Evolutionary conservation across 2,797 vertebrate genomes (phyloP).

Genomic region (Tinamus major): DNA sequence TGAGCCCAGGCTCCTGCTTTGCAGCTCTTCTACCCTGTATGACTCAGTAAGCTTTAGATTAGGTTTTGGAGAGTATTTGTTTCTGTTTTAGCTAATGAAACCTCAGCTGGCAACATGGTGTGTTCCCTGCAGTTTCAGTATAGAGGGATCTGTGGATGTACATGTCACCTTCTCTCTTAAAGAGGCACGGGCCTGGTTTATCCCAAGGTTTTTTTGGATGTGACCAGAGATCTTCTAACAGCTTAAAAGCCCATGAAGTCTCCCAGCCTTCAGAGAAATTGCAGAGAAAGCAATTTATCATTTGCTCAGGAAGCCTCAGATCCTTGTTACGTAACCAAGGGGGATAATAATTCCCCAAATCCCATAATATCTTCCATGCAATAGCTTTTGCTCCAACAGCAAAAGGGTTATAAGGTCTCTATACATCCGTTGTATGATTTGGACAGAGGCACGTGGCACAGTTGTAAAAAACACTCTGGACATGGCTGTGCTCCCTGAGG

Average conservation of each 20-base stretch:
- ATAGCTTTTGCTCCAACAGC: neutral
- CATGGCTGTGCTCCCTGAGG: accelerated
- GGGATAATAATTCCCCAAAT: neutral
- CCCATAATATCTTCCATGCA: neutral
- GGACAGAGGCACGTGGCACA: neutral
- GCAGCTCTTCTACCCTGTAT: neutral
- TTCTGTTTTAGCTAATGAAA: neutral
- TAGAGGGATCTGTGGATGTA: neutral
- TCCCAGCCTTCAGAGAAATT: neutral
- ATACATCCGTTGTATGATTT: accelerated
- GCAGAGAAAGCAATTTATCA: neutral
- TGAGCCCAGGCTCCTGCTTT: neutral
- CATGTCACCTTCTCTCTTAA: neutral
- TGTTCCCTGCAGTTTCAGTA: neutral
- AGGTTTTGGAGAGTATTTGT: neutral
- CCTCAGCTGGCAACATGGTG: neutral
- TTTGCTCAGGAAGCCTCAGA: neutral
- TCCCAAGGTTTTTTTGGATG: neutral
- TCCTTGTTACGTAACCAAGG: neutral
- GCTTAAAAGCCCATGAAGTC: accelerated
- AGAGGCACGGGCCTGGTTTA: neutral
- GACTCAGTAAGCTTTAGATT: neutral
- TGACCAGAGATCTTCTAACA: neutral
- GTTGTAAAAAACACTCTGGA: neutral
- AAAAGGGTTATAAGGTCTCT: neutral